A percentile compares a stretch with the other conserved stretches of the same genome.
These are phyloP conservation scores for Pholis gunnellus DNA, from an alignment of 2,113 vertebrate genomes.

Conservation along the genomic window DNA sequence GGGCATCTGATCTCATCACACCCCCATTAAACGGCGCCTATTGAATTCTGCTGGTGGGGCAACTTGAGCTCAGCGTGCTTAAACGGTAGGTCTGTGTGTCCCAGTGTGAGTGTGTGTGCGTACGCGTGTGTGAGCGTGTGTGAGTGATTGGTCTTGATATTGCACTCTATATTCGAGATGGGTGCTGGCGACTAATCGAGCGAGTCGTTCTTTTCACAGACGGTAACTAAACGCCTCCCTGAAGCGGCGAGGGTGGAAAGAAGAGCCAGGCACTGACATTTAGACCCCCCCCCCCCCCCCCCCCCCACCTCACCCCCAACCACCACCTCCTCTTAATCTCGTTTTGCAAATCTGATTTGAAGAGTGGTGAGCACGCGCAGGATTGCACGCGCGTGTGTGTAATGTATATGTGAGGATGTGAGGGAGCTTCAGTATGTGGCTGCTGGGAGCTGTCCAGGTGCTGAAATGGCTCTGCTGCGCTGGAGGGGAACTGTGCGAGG, in stretches of 20 bases:
- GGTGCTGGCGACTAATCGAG: slow-evolving; percentile 64
- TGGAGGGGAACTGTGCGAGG: neutral
- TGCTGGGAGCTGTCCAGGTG: slow-evolving; percentile 56
- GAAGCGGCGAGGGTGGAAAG: slow-evolving; percentile 49
- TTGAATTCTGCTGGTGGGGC: slow-evolving; percentile 68
- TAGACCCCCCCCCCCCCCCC: slow-evolving; percentile 15
- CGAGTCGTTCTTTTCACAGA: slow-evolving; percentile 64
- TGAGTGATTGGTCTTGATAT: slow-evolving; percentile 52
- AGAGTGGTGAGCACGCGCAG: slow-evolving; percentile 13
- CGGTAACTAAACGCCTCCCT: slow-evolving; percentile 61
- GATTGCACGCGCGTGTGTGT: neutral
- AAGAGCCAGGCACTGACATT: slow-evolving; percentile 70
- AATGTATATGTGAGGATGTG: neutral
- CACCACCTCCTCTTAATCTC: slow-evolving; percentile 54
- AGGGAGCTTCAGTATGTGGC: neutral
- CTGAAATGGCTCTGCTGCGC: slow-evolving; percentile 32
- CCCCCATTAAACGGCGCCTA: slow-evolving; percentile 73
- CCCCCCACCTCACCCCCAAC: neutral
- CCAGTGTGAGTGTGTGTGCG: neutral
- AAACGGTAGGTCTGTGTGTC: slow-evolving; percentile 53
- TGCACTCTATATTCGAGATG: slow-evolving; percentile 59
- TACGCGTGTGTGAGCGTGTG: neutral
- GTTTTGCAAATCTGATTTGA: slow-evolving; percentile 68
- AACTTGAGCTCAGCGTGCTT: slow-evolving; percentile 71
- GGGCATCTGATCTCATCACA: slow-evolving; percentile 72